Base-by-base conservation (phyloP, 2,113 vertebrate genomes). In the Emydocephalus ijimae region DNA sequence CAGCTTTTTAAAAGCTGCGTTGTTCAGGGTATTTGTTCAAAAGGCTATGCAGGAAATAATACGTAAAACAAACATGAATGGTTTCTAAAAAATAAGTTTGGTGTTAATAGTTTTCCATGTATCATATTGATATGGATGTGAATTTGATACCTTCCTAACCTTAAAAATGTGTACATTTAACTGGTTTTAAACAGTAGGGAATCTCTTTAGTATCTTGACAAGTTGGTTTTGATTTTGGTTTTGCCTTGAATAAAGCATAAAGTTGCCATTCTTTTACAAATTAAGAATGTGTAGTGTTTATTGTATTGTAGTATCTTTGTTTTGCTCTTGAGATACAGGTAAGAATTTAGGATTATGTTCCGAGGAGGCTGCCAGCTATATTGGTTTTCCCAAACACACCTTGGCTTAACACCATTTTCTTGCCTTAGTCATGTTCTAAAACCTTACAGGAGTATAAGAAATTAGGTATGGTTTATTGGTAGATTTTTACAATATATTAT, bases 351-450 rank as follows among this genome's bases (percentile, higher is more conserved):
- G 89, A 64, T 11, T 12, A 94, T 50, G 34, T 43, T 96, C 93
- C 93, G 45, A 95, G 39, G 92, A 92, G 93, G 94, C 97, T 97
- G 96, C 95, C 93, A 95, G 20, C 52, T 86, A 91, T 92, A 89
- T 14, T 92, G 54, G 34, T 61, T 92, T 97, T 95, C 69, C 87
- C 24, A 0, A 94, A 96, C 94, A 96, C 95, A 92, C 92, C 93
- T 15, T 89, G 94, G 96, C 43, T 96, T 92, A 92, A 89, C 69
- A 95, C 91, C 91, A 54, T 92, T 92, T 95, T 89, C 39, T 85
- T 94, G 50, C 93, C 23, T 94, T 95, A 96, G 96, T 94, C 90
- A 96, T 96, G 95, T 90, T 89, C 81, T 96, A 85, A 95, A 93
- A 39, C 10, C 88, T 87, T 94, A 91, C 85, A 88, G 85, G 85